phyloP scores from a whole-genome alignment of 2,888 invertebrate species.

The Drosophila infuscata region DNA sequence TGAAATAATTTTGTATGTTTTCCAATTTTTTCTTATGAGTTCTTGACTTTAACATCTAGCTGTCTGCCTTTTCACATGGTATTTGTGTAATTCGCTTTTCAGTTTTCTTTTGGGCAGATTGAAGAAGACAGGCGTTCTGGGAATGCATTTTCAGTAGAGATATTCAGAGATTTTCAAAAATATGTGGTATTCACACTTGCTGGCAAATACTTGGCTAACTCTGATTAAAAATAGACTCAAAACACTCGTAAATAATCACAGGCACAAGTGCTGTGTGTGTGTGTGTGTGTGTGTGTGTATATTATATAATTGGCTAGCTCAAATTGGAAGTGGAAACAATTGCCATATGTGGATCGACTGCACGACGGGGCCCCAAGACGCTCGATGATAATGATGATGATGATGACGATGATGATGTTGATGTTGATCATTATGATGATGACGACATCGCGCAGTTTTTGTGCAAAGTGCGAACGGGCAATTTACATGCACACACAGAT shows the following conservation, averaged over 20 bases:
- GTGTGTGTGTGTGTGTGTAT: conserved; percentile 10
- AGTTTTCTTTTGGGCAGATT: neutral
- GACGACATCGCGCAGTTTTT: conserved; percentile 63
- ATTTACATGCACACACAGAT: conserved; percentile 57
- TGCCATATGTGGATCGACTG: conserved; percentile 63
- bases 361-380: conserved; percentile 44
- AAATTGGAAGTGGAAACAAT: conserved; percentile 66
- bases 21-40: neutral
- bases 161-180: conserved; percentile 10
- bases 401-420: conserved; percentile 10
- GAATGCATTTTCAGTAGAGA: neutral
- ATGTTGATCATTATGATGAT: conserved; percentile 40
- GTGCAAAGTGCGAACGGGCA: conserved; percentile 64
- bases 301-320: conserved; percentile 60
- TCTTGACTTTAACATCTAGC: neutral
- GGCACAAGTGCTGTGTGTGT: conserved; percentile 17
- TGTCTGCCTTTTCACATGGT: neutral
- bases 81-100: neutral
- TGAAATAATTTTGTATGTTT: neutral
- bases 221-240: conserved; percentile 33
- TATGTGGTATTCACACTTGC: conserved; percentile 25
- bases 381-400: conserved; percentile 23
- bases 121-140: neutral
- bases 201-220: conserved; percentile 14
- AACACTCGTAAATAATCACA: conserved; percentile 17